Evolutionary conservation across 2,113 vertebrate genomes (phyloP), one percentile per base, ranked within the genome.

Genomic region (Rhinogobius similis): DNA sequence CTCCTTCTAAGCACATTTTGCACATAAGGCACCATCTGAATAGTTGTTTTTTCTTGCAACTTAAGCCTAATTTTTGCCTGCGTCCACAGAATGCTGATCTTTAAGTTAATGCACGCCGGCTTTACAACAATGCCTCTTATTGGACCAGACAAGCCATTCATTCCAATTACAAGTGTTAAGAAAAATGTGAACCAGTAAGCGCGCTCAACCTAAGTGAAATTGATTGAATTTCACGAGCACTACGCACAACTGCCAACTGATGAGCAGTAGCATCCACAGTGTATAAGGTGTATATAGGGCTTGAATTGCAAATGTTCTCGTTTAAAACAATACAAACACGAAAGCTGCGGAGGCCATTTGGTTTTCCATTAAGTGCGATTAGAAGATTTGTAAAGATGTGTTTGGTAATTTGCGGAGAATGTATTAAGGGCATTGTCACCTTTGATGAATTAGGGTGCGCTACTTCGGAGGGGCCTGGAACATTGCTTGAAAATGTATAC

Each of bases 91-190:
- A 80, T 67, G 65, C 83, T 80, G 66, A 64, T 38, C 41, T 58
- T 74, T 73, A 73, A 74, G 78, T 68, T 80, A 84, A 83, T 76
- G 68, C 46, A 85, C 78, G 68, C 55, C 1, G 36, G 65, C 68
- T 76, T 10, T 61, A 73, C 89, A 87, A 87, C 70, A 76, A 67
- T 69, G 63, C 12, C 82, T 79, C 87, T 92, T 90, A 93, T 88
- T 86, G 86, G 64, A 55, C 76, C 79, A 80, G 89, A 90, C 90
- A 91, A 91, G 85, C 81, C 87, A 93, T 93, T 93, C 78, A 83
- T 92, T 91, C 77, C 88, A 91, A 92, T 93, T 90, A 83, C 85
- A 89, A 84, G 83, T 80, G 68, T 72, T 75, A 18, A 61, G 50
- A 65, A 87, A 81, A 87, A 85, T 50, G 78, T 75, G 74, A 81